Conservation (phyloP, 2,113 vertebrate genomes). For the Oceanodroma tethys region DNA sequence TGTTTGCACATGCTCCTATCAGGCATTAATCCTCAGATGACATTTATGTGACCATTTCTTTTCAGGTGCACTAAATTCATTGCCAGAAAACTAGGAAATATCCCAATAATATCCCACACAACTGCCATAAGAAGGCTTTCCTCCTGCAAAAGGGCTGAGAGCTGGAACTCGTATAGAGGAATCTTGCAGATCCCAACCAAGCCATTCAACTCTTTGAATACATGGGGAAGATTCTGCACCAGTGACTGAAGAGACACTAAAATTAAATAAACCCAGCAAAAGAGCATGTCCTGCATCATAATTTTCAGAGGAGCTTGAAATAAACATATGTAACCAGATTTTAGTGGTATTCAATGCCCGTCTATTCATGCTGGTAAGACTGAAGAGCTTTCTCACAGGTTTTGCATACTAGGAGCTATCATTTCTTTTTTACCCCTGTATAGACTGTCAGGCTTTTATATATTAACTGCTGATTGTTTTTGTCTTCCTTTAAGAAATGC, state of each 20-base stretch:
- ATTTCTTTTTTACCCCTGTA: neutral
- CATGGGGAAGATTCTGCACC: neutral
- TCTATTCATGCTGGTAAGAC: neutral
- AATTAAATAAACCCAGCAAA: neutral
- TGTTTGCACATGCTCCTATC: neutral
- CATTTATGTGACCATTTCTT: neutral
- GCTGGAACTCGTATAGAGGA: neutral
- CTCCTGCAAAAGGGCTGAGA: neutral
- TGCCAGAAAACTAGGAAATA: neutral
- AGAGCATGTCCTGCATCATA: neutral
- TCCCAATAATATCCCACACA: neutral
- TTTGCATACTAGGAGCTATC: neutral
- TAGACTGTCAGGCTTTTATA: constrained; percentile 2
- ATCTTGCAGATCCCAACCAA: neutral
- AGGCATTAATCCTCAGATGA: neutral
- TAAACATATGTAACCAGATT: neutral
- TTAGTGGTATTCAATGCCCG: neutral
- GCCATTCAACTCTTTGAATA: neutral
- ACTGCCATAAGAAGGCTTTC: neutral
- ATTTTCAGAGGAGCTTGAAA: neutral
- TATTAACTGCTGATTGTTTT: neutral
- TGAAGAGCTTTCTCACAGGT: neutral
- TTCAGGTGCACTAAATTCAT: neutral
- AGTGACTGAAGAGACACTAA: neutral
- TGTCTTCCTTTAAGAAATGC: constrained; percentile 26